Base-by-base conservation (phyloP, 2,888 invertebrate species). In the Lepetodrilus schrolli region DNA sequence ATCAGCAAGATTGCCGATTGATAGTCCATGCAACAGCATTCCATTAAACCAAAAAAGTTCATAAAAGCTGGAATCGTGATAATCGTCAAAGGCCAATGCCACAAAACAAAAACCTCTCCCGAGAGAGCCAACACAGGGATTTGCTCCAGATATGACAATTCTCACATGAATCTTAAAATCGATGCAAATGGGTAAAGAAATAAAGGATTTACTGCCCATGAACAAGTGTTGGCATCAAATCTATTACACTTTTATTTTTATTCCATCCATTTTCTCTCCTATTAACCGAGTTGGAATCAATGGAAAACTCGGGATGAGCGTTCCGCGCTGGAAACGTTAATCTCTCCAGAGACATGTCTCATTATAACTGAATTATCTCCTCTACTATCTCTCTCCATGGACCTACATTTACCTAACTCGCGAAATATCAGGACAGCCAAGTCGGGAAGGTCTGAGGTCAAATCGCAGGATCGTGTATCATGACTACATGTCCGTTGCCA, bases 241-340 rank as follows among this genome's bases (percentile, higher is more conserved):
- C 58, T 58, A 58, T 30, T 58, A 58, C 58, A 58, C 58, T 58
- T 58, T 58, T 58, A 58, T 23, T 58, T 58, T 58, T 58, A 58
- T 58, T 58, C 58, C 58, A n/a, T 58, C 58, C 58, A 58, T 58
- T 58, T 58, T 58, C 26, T 58, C 58, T 58, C 58, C 30, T 23
- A 58, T 58, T 58, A n/a, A 58, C 58, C 30, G 30, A 30, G 58
- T 30, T 58, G 58, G 58, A 30, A 58, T 58, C 58, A 58, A 58
- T 58, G 58, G 30, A 58, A 26, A 34, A 30, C 58, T 58, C 34
- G 58, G 17, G n/a, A 34, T 13, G n/a, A n/a, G 43, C 43, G 43
- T 43, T 43, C 17, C 13, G 17, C 43, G 30, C 23, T 58, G 58
- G 58, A 30, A 58, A 58, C 58, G 17, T 30, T 26, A 58, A 5